Conservation (phyloP, 2,113 vertebrate genomes). For the Sminthopsis crassicaudata region DNA sequence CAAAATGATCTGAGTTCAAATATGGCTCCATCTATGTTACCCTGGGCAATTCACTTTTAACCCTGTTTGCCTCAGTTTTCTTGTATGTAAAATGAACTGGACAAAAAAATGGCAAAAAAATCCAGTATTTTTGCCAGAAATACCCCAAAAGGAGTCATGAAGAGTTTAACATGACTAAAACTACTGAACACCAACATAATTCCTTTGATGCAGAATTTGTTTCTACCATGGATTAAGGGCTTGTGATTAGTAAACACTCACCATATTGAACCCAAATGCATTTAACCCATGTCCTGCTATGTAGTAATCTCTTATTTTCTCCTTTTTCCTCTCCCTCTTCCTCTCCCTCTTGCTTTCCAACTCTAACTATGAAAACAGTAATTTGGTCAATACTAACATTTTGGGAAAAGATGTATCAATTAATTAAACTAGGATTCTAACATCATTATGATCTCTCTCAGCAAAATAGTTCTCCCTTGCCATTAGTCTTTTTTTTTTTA, state of each 20-base stretch:
- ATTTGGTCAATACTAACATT: background rate
- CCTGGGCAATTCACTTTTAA: background rate
- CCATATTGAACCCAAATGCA: background rate
- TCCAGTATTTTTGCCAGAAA: background rate
- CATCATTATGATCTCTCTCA: background rate
- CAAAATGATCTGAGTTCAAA: background rate
- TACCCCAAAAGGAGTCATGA: background rate
- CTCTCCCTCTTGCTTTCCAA: background rate
- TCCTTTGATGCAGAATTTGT: background rate
- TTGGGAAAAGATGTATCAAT: background rate
- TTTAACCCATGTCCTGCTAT: background rate
- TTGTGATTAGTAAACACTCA: background rate
- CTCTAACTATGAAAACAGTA: background rate
- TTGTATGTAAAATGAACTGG: background rate
- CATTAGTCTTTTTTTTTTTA: background rate
- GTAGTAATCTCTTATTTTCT: background rate
- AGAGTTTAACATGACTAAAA: background rate
- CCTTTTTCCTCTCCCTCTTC: background rate
- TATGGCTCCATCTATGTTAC: background rate
- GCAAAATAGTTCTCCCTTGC: background rate
- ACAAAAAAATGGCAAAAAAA: background rate
- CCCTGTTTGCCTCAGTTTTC: background rate
- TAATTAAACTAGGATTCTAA: background rate
- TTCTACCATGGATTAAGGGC: background rate
- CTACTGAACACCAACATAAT: background rate